A percentile compares a stretch with the other conserved stretches of the same genome.
These are phyloP conservation scores for Oncorhynchus gorbuscha DNA, from an alignment of 2,113 vertebrate genomes.

Conservation along the genomic window DNA sequence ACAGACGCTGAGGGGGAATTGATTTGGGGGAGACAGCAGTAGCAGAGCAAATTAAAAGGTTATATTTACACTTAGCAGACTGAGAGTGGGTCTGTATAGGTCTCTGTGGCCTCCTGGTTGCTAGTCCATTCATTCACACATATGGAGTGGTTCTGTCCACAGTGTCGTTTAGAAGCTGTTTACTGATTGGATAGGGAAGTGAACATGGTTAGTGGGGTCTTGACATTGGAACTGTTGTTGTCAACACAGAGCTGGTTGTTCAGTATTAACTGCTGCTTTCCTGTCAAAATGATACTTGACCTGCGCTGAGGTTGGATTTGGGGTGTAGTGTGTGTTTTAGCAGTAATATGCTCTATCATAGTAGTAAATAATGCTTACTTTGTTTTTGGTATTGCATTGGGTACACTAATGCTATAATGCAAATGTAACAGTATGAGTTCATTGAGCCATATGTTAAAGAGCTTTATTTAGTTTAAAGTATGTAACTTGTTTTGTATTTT, in stretches of 20 bases:
- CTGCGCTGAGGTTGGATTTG: background rate
- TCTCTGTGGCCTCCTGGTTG: conserved; percentile 60
- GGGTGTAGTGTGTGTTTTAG: no score
- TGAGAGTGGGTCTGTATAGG: conserved; percentile 49
- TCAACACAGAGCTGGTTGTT: conserved; percentile 26
- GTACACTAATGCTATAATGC: no score
- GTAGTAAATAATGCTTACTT: no score
- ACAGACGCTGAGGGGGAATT: conserved; percentile 74
- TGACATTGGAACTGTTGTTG: conserved; percentile 36
- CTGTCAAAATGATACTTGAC: background rate
- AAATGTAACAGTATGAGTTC: no score
- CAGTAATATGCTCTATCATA: no score
- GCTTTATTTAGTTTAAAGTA: conserved; percentile 12
- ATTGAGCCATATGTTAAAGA: no score
- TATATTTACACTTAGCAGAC: conserved; percentile 69
- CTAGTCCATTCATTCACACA: conserved; percentile 63
- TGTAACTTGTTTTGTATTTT: background rate
- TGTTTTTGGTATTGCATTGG: no score
- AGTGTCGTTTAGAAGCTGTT: conserved; percentile 56
- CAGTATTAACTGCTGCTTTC: conserved; percentile 7
- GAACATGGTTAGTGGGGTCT: conserved; percentile 35
- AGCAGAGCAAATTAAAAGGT: conserved; percentile 72
- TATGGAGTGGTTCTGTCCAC: conserved; percentile 60
- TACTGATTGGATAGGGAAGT: conserved; percentile 48
- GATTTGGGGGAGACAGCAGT: conserved; percentile 27